Conservation (phyloP, 1,140 invertebrate species). For the Papilio machaon region DNA sequence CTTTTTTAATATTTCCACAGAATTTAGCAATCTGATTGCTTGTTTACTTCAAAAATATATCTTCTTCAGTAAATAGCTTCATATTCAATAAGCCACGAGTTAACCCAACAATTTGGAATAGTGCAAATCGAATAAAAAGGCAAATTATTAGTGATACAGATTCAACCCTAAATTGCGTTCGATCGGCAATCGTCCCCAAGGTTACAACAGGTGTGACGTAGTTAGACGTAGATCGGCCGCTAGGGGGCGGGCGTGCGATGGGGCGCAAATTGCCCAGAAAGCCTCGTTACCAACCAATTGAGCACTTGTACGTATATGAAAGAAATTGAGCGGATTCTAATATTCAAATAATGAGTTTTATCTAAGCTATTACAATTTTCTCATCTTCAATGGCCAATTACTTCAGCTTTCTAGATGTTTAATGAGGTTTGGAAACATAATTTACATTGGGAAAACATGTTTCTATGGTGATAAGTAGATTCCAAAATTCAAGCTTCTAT, state of each 20-base stretch:
- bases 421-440: neutral
- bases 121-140: constrained; percentile 26
- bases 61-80: neutral
- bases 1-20: too few relatives aligned
- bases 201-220: constrained; percentile 59
- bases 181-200: constrained; percentile 44
- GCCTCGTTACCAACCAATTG: constrained; percentile 45
- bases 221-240: constrained; percentile 49
- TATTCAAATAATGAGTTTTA: constrained; percentile 8
- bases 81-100: neutral
- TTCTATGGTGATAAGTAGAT: neutral
- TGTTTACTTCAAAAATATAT: neutral
- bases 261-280: constrained; percentile 62
- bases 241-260: constrained; percentile 44
- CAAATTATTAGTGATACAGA: constrained; percentile 31
- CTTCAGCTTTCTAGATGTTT: neutral
- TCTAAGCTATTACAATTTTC: neutral
- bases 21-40: neutral
- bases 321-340: constrained; percentile 8
- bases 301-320: constrained; percentile 35
- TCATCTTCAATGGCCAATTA: constrained; percentile 29
- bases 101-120: neutral
- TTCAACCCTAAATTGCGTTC: constrained; percentile 42
- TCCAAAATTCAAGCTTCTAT: neutral
- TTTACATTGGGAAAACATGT: constrained; percentile 1